Conservation (phyloP, 2,888 invertebrate genomes). For the Microchrysa polita region DNA sequence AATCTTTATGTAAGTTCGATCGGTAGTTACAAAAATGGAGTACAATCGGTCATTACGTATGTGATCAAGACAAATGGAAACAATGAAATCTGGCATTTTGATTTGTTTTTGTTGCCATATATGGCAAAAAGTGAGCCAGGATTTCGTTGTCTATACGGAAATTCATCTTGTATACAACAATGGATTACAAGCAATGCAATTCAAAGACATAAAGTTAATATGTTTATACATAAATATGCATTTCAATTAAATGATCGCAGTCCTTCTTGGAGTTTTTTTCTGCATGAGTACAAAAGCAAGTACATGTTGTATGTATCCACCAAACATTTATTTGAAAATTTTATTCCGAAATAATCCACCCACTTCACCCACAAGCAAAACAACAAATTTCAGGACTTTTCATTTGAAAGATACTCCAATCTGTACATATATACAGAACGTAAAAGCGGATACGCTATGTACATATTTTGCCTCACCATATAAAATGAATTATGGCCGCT, state of each 20-base stretch:
- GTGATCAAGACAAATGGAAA: conserved; percentile 23
- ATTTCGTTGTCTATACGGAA: no score
- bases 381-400: conserved; percentile 3
- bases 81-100: neutral
- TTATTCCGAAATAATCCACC: no score
- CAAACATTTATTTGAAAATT: no score
- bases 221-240: no score
- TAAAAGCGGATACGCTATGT: neutral
- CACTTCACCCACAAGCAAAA: neutral
- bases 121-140: neutral
- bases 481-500: conserved; percentile 34
- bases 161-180: no score
- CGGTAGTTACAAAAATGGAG: neutral
- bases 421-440: neutral
- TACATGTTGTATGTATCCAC: no score
- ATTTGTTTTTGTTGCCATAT: neutral
- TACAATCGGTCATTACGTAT: conserved; percentile 35
- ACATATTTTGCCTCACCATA: conserved; percentile 21
- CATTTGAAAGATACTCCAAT: conserved; percentile 2
- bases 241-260: no score
- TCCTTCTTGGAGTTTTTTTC: no score
- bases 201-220: no score
- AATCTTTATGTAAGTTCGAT: neutral
- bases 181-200: no score
- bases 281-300: no score